These are phyloP conservation scores for Pao palembangensis DNA, from an alignment of 2,113 vertebrate species.

Conservation along the genomic window DNA sequence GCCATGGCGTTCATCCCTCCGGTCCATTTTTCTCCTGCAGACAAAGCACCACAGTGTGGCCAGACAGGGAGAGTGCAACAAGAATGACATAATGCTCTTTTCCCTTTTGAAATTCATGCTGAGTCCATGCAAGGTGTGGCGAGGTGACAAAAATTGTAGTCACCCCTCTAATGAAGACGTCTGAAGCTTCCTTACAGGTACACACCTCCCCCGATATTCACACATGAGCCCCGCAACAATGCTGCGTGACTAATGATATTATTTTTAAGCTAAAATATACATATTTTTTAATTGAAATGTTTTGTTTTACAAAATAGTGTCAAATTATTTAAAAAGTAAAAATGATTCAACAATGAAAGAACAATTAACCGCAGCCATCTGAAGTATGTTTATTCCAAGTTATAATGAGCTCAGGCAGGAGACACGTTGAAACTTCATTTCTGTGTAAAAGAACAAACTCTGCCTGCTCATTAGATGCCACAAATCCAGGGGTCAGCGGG, in stretches of 20 bases:
- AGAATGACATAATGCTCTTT: slow-evolving; percentile 60
- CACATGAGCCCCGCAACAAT: not conserved
- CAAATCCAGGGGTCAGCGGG: slow-evolving; percentile 65
- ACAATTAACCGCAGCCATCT: too few relatives aligned
- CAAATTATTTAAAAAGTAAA: too few relatives aligned
- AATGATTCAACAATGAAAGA: too few relatives aligned
- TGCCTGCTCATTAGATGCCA: slow-evolving; percentile 25
- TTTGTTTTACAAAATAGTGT: slow-evolving; percentile 7
- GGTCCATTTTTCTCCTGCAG: slow-evolving; percentile 43
- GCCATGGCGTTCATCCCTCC: slow-evolving; percentile 2
- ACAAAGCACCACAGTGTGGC: slow-evolving; percentile 68
- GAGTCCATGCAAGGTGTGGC: slow-evolving; percentile 32
- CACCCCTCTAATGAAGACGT: slow-evolving; percentile 20
- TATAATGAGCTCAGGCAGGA: not conserved
- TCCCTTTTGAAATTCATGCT: slow-evolving; percentile 40
- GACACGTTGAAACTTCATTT: not conserved
- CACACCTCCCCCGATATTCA: slow-evolving; percentile 5
- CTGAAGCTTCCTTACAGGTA: slow-evolving; percentile 8
- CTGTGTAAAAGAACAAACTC: not conserved
- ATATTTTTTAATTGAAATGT: too few relatives aligned
- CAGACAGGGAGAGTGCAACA: slow-evolving; percentile 49
- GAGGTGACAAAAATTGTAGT: slow-evolving; percentile 23
- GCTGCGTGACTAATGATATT: not conserved
- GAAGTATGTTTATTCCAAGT: not conserved
- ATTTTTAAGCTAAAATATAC: too few relatives aligned